Base-by-base conservation (phyloP, 2,113 vertebrate genomes). In the Pedionomus torquatus region DNA sequence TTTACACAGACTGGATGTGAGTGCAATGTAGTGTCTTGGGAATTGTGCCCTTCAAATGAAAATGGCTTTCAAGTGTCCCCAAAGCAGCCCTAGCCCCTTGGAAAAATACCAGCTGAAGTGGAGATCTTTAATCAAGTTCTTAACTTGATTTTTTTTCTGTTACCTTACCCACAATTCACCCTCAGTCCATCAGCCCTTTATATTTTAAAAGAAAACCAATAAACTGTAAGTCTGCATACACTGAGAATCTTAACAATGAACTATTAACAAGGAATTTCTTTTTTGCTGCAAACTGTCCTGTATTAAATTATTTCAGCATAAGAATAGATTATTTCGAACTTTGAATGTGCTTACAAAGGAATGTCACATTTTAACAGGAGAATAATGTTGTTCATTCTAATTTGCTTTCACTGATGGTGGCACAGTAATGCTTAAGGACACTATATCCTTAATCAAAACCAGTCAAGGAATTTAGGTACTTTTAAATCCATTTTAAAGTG, bases 31-130 rank as follows among this genome's bases (percentile, higher is more conserved):
- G n/a, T 75, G 26, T 39, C 88, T 71, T 70, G 69, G 75, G 70
- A 95, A 89, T 92, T 77, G 44, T 15, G 11, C 30, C 64, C 75
- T 91, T 96, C 63, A 88, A 46, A 69, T 81, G 68, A 82, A 97
- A 94, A 93, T 66, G 23, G 91, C 20, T 87, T 93, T 65, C 44
- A 84, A 72, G 54, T 75, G 28, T 75, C 30, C 30, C 72, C 85
- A 65, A 72, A 51, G 78, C 49, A 66, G 52, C 63, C 60, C 24
- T 13, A 14, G n/a, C 66, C 14, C 46, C 65, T 74, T 60, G 37
- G 51, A 54, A 85, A 86, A 64, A 33, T 46, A 41, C 6, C 41
- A 64, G 74, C 49, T 61, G 3, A 81, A 66, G 14, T 52, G 7
- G 39, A 76, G 74, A 88, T 30, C 10, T 77, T 95, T 76, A 88